A percentile compares a stretch with the other conserved stretches of the same genome.
These are phyloP conservation scores for Laothoe populi DNA, from an alignment of 2,888 invertebrate species.

Conservation along the genomic window DNA sequence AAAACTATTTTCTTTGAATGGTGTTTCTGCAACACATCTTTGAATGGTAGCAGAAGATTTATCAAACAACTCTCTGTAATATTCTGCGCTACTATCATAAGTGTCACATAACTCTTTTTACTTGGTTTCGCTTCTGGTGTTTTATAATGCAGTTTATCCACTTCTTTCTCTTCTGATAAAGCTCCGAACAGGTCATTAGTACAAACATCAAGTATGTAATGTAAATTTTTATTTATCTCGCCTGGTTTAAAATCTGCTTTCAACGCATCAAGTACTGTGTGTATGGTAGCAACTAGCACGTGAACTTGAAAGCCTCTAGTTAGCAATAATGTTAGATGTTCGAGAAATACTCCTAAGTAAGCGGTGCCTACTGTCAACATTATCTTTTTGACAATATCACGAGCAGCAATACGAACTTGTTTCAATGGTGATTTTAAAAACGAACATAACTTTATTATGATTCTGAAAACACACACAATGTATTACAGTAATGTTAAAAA, in stretches of 20 bases:
- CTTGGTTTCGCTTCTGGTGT: conserved; percentile 92
- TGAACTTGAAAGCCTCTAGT: conserved; percentile 97
- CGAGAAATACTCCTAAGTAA: conserved; percentile 91
- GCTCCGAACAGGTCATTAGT: conserved; percentile 95
- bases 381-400: conserved; percentile 97
- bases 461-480: too few species aligned
- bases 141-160: conserved; percentile 92
- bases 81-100: conserved; percentile 91
- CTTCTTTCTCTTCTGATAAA: conserved; percentile 96
- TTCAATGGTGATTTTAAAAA: conserved; percentile 95
- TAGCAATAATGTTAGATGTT: conserved; percentile 91
- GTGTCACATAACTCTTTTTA: conserved; percentile 94
- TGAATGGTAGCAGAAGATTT: conserved; percentile 92
- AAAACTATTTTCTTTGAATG: conserved; percentile 91
- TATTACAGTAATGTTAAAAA: too few species aligned
- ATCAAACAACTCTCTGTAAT: conserved; percentile 91
- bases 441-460: conserved; percentile 94
- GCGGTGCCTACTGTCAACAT: conserved; percentile 93
- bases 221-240: conserved; percentile 92
- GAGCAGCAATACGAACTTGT: conserved; percentile 92
- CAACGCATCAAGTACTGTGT: conserved; percentile 91
- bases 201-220: conserved; percentile 92
- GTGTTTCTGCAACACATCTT: conserved; percentile 90
- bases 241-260: conserved; percentile 88
- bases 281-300: conserved; percentile 95